A percentile compares a stretch with the other conserved stretches of the same genome.
Conservation (phyloP, 2,888 invertebrate species). For the Rotaria macrura region DNA sequence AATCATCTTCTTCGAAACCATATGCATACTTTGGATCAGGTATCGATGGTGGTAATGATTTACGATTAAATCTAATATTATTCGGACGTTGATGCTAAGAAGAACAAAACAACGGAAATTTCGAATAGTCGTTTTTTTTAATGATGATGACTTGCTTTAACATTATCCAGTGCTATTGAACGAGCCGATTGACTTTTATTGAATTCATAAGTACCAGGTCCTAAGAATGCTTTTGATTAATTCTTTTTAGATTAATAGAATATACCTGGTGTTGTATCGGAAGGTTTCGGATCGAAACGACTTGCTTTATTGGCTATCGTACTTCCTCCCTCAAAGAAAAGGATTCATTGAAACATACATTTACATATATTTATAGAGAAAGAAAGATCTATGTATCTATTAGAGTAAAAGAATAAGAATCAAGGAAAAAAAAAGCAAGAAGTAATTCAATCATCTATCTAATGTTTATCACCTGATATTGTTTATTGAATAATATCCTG, state of each 20-base stretch:
- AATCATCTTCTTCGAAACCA: slow-evolving; percentile 49
- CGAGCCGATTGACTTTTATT: not conserved
- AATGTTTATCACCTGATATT: not conserved
- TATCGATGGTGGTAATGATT: slow-evolving; percentile 44
- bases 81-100: slow-evolving; percentile 35
- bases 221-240: not conserved
- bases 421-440: not conserved
- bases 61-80: slow-evolving; percentile 36
- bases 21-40: slow-evolving; percentile 48
- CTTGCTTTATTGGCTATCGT: slow-evolving; percentile 42
- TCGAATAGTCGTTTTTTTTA: not conserved
- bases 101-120: not conserved
- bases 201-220: slow-evolving; percentile 38
- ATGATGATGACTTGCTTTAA: not conserved
- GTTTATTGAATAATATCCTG: not conserved
- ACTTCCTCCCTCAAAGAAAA: slow-evolving; percentile 39
- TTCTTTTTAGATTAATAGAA: not conserved
- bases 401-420: too few species aligned
- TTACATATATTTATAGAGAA: too few species aligned
- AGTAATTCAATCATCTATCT: not conserved
- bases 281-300: slow-evolving; percentile 39
- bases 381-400: too few species aligned
- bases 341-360: too few species aligned
- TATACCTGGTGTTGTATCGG: not conserved
- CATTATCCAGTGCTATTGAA: not conserved